Evolutionary conservation across 2,888 invertebrate genomes (phyloP).

Genomic region (Julus scandinavius): DNA sequence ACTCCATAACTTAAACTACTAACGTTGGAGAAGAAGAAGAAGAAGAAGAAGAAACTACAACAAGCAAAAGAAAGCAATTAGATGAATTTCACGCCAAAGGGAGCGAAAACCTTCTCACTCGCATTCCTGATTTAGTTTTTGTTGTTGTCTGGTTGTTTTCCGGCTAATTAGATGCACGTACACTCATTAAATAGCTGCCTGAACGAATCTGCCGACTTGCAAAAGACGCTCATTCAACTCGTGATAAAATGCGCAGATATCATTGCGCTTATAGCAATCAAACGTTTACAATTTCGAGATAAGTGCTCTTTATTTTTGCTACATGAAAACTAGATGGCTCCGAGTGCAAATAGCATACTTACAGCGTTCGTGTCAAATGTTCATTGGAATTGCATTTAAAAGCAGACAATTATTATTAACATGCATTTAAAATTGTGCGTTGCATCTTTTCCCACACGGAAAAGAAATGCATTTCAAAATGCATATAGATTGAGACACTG

Average conservation of each 20-base stretch:
- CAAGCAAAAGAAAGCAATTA: not conserved
- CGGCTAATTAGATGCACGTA: slow-evolving; percentile 33
- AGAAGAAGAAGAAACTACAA: too few relatives aligned
- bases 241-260: not conserved
- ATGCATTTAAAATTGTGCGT: not conserved
- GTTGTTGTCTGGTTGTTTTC: slow-evolving; percentile 14
- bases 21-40: not conserved
- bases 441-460: too few relatives aligned
- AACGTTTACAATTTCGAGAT: slow-evolving; percentile 15
- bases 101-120: not conserved
- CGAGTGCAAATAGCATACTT: not conserved
- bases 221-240: not conserved
- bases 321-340: not conserved
- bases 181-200: not conserved
- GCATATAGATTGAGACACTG: too few relatives aligned
- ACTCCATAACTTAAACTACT: not conserved
- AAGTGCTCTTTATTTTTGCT: not conserved
- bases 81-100: slow-evolving; percentile 6
- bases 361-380: not conserved
- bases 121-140: not conserved
- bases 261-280: slow-evolving; percentile 19
- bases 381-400: not conserved
- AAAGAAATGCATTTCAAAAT: too few relatives aligned
- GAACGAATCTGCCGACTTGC: not conserved
- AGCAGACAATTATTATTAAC: not conserved